These are phyloP conservation scores for Rhamnusium bicolor DNA, from an alignment of 2,888 invertebrate species.

Conservation along the genomic window DNA sequence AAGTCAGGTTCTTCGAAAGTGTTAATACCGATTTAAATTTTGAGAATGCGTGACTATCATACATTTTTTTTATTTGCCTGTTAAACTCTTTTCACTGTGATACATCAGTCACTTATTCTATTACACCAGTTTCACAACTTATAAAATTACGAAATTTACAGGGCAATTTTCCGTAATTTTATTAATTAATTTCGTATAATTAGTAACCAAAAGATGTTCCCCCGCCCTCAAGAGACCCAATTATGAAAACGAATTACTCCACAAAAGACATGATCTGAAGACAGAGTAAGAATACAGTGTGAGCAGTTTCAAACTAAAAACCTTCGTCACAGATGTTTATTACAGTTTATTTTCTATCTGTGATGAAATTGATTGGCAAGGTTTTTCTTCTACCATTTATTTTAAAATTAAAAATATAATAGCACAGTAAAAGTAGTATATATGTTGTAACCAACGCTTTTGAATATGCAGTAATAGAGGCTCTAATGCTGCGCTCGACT, in stretches of 20 bases:
- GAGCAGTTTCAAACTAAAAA: not conserved
- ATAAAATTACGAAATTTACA: not conserved
- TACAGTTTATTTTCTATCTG: no score
- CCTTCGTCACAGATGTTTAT: not conserved
- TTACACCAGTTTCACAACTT: not conserved
- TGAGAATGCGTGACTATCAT: no score
- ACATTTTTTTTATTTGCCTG: no score
- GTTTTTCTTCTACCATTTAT: no score
- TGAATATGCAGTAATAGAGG: no score
- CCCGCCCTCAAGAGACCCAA: not conserved
- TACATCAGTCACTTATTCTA: not conserved
- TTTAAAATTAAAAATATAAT: no score
- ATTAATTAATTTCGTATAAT: slow-evolving; percentile 19
- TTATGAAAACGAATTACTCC: slow-evolving; percentile 2
- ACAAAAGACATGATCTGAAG: slow-evolving; percentile 1
- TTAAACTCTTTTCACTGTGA: not conserved
- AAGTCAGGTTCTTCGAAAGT: no score
- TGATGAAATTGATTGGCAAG: no score
- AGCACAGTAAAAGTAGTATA: no score
- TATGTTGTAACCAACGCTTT: no score
- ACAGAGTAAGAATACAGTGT: not conserved
- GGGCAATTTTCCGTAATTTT: slow-evolving; percentile 8
- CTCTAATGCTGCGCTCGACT: no score
- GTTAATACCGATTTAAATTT: no score
- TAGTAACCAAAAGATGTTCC: not conserved